Conservation (phyloP, 2,113 vertebrate genomes). For the Nanorana parkeri region DNA sequence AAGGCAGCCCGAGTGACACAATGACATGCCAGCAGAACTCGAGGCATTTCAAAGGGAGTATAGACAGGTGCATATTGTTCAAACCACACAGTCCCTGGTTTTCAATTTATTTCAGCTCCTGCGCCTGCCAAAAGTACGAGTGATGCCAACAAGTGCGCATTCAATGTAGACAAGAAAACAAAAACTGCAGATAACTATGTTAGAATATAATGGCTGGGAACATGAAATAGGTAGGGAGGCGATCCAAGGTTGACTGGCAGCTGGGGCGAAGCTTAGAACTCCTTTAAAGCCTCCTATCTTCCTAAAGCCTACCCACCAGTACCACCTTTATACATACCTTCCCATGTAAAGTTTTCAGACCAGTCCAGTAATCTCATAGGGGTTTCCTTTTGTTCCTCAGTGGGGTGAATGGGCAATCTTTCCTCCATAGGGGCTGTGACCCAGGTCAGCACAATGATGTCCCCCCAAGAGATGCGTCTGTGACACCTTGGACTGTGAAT, state of each 20-base stretch:
- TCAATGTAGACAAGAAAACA: constrained; percentile 2
- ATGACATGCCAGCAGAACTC: not conserved
- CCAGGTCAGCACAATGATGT: too few species aligned
- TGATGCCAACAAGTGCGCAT: not conserved
- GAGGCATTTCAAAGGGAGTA: not conserved
- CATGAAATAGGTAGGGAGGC: not conserved
- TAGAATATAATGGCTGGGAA: not conserved
- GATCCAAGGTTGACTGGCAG: not conserved
- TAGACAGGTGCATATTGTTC: constrained; percentile 8
- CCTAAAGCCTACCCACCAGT: too few species aligned
- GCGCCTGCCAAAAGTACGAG: not conserved
- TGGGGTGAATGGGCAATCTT: too few species aligned
- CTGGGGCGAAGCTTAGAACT: not conserved
- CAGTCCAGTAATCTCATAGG: too few species aligned
- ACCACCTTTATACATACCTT: too few species aligned
- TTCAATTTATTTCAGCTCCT: constrained; percentile 18
- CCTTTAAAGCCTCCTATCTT: too few species aligned
- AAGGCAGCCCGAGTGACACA: not conserved
- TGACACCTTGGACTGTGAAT: too few species aligned
- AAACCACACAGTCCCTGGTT: not conserved
- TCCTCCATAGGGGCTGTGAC: too few species aligned
- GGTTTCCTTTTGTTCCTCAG: too few species aligned
- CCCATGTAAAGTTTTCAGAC: too few species aligned
- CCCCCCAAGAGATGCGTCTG: too few species aligned
- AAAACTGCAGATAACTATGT: not conserved